These are phyloP conservation scores for Habroteleia sp. DNA, from an alignment of 2,888 invertebrate genomes.

Conservation along the genomic window DNA sequence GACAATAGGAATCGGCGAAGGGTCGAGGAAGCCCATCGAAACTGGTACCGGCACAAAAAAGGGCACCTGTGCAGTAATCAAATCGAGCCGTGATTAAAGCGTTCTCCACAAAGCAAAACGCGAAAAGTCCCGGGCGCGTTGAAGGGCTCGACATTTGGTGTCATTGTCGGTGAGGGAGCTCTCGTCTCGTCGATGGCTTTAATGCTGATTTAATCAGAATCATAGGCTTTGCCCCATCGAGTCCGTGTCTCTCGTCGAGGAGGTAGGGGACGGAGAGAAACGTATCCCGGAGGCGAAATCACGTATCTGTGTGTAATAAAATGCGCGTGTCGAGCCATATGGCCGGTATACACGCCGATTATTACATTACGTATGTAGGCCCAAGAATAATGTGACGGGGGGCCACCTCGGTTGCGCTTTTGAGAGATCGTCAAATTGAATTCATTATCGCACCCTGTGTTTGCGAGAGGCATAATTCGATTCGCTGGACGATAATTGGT, in stretches of 20 bases:
- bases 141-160: conserved; percentile 77
- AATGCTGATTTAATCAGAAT: conserved; percentile 80
- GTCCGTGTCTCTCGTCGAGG: too few species aligned
- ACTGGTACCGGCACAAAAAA: conserved; percentile 7
- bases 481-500: conserved; percentile 56
- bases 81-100: conserved; percentile 69
- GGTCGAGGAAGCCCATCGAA: conserved; percentile 1
- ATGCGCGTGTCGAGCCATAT: conserved; percentile 75
- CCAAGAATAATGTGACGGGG: conserved; percentile 67
- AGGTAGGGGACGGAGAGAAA: conserved; percentile 8
- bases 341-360: conserved; percentile 79
- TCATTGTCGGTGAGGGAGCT: conserved; percentile 73
- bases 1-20: conserved; percentile 38
- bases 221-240: conserved; percentile 63
- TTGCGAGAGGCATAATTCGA: conserved; percentile 61
- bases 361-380: conserved; percentile 80
- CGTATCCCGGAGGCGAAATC: conserved; percentile 35
- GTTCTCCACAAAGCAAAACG: conserved; percentile 67
- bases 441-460: conserved; percentile 76
- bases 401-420: conserved; percentile 78
- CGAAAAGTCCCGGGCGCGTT: conserved; percentile 43
- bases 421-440: conserved; percentile 78
- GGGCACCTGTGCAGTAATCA: conserved; percentile 68
- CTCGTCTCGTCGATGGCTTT: conserved; percentile 70
- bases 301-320: conserved; percentile 62